Base-by-base conservation (phyloP, 2,797 vertebrate species). In the Alfaro cultratus region DNA sequence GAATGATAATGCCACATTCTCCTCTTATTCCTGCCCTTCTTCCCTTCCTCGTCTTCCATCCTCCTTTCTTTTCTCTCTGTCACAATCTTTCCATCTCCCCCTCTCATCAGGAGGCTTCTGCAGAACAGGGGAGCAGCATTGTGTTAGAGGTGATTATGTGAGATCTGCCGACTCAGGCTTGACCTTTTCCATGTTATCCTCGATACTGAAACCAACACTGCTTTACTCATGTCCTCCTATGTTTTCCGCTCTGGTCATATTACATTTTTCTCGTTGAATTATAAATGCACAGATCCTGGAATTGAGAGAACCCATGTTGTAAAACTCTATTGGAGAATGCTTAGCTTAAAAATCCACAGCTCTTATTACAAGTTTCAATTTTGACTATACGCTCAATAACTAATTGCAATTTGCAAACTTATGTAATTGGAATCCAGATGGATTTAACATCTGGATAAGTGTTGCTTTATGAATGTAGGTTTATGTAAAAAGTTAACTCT, bases 1-100 rank as follows among this genome's bases (percentile, higher is more conserved):
- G 96, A 97, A 96, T 96, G 93, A 94, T 94, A 96, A 97, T 95
- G 94, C 92, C 92, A 78, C 81, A 84, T 88, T 78, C 87, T 90
- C 71, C 80, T 89, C 85, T 87, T 82, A 89, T 91, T 91, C 87
- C 84, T 43, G 29, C 64, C 79, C 80, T 83, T 83, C 74, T 78
- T 83, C 55, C 45, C 39, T 49, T 45, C 46, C 10, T 34, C 68
- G 15, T 39, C 78, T 77, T 49, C 67, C 31, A 64, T 39, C 70
- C 47, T 74, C 67, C 51, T 39, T 13, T 45, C 13, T 57, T 76
- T 76, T 87, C 77, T 86, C 68, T 84, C 83, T 45, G 49, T 82
- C 85, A 39, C 74, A 4, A 36, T 84, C 80, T 64, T 29, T 87
- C 90, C 86, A 86, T 86, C 85, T 80, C 75, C 72, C 70, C 2